Evolutionary conservation across 2,797 vertebrate species (phyloP), one percentile per base, ranked within the genome.

Genomic region (Lutjanus argentimaculatus): DNA sequence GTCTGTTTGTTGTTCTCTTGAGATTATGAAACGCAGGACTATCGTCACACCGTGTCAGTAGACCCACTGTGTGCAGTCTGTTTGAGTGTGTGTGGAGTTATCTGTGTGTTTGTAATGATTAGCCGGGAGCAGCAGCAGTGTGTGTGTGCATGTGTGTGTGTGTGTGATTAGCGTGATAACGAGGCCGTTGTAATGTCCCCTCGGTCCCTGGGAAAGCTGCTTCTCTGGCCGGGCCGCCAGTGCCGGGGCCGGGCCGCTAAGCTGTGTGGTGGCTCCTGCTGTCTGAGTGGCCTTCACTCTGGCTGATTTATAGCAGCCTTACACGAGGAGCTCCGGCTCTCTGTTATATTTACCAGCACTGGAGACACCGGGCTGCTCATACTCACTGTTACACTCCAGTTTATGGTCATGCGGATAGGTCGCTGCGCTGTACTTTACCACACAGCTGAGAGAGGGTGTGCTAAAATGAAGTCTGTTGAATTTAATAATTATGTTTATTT

Each of bases 271-370:
- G 89, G 88, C 89, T 93, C 95, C 95, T 95, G 94, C 92, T 89
- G 77, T 95, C 94, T 94, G 79, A 43, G 84, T 92, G 97, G 95
- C 97, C 97, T 98, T 98, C 97, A 87, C 85, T 89, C 62, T 64
- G 75, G 89, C 93, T 97, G 97, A 97, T 97, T 97, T 97, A 97
- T 97, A 94, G 83, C 87, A 85, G 89, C 70, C 62, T 93, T 89
- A 87, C 88, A 90, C 77, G 72, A 83, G 79, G 86, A 94, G 89
- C 93, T 90, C 88, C 94, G 87, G 94, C 96, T 88, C 93, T 93
- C 95, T 95, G 97, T 97, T 98, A 97, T 98, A 92, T 97, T 97
- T 97, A 95, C 93, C 96, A 92, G 91, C 79, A 84, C 80, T 93
- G 92, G 91, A 93, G 92, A 91, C 93, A 88, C 61, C 77, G 75